Evolutionary conservation across 2,113 vertebrate genomes (phyloP).

Genomic region (Eidolon helvum): DNA sequence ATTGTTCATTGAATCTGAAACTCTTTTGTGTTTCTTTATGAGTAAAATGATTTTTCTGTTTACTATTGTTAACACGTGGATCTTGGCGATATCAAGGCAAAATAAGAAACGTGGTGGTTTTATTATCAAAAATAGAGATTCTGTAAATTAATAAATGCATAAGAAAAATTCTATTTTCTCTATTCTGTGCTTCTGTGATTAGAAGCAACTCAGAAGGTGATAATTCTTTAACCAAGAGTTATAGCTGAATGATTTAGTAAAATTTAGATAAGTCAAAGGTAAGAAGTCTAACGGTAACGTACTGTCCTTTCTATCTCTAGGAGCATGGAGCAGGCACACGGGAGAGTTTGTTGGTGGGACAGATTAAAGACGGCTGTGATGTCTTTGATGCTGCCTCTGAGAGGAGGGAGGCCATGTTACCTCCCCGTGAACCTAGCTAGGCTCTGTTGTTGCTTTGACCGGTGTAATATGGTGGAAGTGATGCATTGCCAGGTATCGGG

Average conservation of each 20-base stretch:
- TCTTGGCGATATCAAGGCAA: neutral
- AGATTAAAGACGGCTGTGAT: neutral
- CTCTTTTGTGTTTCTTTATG: neutral
- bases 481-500: too few relatives aligned
- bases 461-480: fast-evolving
- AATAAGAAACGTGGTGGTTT: neutral
- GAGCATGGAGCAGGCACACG: fast-evolving
- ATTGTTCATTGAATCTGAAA: neutral
- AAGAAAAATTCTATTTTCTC: neutral
- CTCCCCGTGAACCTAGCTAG: neutral
- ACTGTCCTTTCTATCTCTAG: neutral
- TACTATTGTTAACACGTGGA: neutral
- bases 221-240: neutral
- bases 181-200: neutral
- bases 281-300: neutral
- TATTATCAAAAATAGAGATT: neutral
- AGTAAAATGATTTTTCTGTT: neutral
- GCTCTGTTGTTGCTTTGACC: neutral
- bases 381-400: neutral
- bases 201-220: neutral
- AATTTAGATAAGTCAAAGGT: neutral
- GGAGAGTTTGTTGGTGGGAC: neutral
- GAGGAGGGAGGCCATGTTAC: fast-evolving
- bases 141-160: neutral
- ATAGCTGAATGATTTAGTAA: neutral